These are phyloP conservation scores for Ceryle rudis DNA, from an alignment of 2,797 vertebrate genomes.

Conservation along the genomic window DNA sequence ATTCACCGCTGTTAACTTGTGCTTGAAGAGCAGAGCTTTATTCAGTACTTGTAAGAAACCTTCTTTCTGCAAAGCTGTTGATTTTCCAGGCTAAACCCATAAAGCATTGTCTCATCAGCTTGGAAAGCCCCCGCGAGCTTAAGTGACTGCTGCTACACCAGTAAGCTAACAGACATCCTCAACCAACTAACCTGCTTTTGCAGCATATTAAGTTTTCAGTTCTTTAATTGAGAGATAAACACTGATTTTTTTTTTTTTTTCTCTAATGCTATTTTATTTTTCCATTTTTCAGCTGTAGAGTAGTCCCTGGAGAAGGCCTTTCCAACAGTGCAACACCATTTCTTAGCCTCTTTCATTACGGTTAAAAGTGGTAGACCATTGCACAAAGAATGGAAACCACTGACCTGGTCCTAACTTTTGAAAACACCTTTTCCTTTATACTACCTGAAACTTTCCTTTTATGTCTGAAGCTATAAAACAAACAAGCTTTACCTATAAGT, in stretches of 20 bases:
- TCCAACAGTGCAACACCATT: constrained; percentile 81
- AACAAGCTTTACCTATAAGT: constrained; percentile 73
- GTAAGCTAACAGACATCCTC: constrained; percentile 79
- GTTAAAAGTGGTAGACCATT: constrained; percentile 76
- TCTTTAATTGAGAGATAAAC: constrained; percentile 53
- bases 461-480: constrained; percentile 66
- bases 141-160: constrained; percentile 30
- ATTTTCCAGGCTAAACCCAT: neutral
- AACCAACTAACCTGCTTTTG: constrained; percentile 73
- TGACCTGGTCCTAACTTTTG: constrained; percentile 63
- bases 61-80: constrained; percentile 76
- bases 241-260: neutral
- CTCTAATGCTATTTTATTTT: constrained; percentile 84
- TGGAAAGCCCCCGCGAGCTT: neutral
- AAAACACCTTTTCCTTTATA: constrained; percentile 53
- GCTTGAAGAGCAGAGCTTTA: constrained; percentile 63
- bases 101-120: neutral
- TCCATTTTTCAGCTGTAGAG: constrained; percentile 91
- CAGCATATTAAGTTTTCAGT: constrained; percentile 42
- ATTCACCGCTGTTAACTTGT: constrained; percentile 29
- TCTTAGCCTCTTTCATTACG: constrained; percentile 72
- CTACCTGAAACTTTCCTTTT: constrained; percentile 68
- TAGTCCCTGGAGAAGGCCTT: constrained; percentile 85
- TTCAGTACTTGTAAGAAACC: constrained; percentile 81
- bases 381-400: constrained; percentile 81